Conservation (phyloP, 2,797 vertebrate genomes). For the Liparis tanakae region DNA sequence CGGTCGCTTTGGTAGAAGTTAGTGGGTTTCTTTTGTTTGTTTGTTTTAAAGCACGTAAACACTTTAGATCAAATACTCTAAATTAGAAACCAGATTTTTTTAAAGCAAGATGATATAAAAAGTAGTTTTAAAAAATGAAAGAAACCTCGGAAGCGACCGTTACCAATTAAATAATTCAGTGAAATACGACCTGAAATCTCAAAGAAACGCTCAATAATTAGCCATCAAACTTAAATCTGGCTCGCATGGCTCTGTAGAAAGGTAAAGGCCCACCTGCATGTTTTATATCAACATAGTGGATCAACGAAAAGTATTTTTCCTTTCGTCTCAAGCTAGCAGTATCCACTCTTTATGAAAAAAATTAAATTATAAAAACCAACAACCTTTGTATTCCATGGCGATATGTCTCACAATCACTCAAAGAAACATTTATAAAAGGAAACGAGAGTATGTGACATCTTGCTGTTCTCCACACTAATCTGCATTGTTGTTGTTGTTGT, state of each 20-base stretch:
- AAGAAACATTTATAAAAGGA: background rate
- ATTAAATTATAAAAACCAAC: background rate
- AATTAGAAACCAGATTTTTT: conserved; percentile 4
- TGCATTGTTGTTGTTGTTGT: conserved; percentile 46
- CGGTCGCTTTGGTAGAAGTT: conserved; percentile 11
- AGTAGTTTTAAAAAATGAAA: conserved; percentile 28
- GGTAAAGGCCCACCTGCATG: background rate
- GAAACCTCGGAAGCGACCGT: conserved; percentile 18
- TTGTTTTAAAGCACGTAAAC: background rate
- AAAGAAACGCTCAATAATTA: conserved; percentile 24
- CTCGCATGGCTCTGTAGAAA: background rate
- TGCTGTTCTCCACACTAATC: conserved; percentile 19
- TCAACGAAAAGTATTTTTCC: background rate
- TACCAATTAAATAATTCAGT: conserved; percentile 55
- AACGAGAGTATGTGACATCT: background rate
- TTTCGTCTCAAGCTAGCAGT: background rate
- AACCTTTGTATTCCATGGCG: background rate
- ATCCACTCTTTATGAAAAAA: background rate
- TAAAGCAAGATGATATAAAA: background rate
- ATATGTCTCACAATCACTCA: background rate
- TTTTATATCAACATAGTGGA: background rate
- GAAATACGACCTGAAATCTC: conserved; percentile 25
- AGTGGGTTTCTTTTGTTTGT: background rate
- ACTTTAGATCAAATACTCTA: background rate
- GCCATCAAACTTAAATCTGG: conserved; percentile 13